phyloP scores from a whole-genome alignment of 2,113 vertebrate species.

The Brachirus orientalis region DNA sequence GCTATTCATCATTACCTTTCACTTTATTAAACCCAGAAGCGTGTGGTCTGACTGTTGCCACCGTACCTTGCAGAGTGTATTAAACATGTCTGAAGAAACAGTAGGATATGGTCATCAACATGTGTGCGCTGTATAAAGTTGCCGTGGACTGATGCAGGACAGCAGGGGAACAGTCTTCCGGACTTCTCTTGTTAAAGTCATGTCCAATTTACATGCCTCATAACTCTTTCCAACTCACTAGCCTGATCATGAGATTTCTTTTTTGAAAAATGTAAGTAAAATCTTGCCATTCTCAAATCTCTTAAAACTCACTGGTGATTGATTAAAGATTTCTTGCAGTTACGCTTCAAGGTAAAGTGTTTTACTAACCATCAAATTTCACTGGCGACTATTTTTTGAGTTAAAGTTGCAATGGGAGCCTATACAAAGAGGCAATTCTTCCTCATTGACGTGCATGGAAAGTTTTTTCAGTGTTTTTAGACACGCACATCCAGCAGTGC shows the following conservation, averaged over 20 bases:
- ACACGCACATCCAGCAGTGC: conserved; percentile 31
- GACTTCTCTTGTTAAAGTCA: conserved; percentile 53
- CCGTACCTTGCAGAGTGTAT: conserved; percentile 27
- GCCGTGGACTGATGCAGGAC: too few relatives aligned
- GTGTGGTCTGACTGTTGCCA: conserved; percentile 57
- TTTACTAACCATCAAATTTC: neutral
- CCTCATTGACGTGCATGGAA: conserved; percentile 18
- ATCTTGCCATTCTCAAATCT: neutral
- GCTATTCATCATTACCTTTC: conserved; percentile 41
- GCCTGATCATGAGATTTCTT: neutral
- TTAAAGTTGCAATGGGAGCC: conserved; percentile 12
- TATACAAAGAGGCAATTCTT: neutral
- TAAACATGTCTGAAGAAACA: conserved; percentile 45
- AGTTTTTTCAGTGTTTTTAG: conserved; percentile 12
- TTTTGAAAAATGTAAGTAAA: too few relatives aligned
- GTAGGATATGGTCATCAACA: conserved; percentile 44
- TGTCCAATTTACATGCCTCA: conserved; percentile 26
- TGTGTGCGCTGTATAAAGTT: conserved; percentile 43
- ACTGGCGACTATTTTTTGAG: neutral
- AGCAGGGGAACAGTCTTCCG: conserved; percentile 42
- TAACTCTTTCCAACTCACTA: conserved; percentile 24
- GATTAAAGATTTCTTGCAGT: too few relatives aligned
- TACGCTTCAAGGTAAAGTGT: too few relatives aligned
- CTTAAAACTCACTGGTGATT: neutral
- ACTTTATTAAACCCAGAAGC: conserved; percentile 55